Evolutionary conservation across 2,797 vertebrate species (phyloP).

Genomic region (Dendrocincla tyrannina): DNA sequence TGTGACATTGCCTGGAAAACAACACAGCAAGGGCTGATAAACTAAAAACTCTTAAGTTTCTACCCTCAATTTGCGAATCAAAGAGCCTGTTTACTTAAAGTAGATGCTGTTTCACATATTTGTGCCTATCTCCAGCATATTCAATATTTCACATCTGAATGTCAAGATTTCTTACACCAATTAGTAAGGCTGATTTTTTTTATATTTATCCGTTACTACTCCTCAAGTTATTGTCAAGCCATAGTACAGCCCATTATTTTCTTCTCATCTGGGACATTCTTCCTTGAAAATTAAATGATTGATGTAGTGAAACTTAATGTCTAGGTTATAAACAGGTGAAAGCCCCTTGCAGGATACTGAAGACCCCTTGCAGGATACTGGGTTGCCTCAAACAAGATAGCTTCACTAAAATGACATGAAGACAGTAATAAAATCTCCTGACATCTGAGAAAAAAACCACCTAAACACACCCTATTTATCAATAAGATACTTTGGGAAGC

Average conservation of each 20-base stretch:
- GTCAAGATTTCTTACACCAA: not conserved
- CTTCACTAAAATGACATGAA: not conserved
- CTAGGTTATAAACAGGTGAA: not conserved
- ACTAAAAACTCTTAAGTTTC: not conserved
- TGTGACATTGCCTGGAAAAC: not conserved
- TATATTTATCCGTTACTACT: not conserved
- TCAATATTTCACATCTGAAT: not conserved
- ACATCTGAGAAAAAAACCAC: not conserved
- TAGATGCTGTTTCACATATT: not conserved
- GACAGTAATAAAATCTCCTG: not conserved
- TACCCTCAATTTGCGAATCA: not conserved
- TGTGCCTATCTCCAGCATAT: not conserved
- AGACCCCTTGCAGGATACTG: not conserved
- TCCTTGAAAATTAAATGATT: not conserved
- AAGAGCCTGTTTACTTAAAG: not conserved
- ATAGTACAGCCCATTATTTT: not conserved
- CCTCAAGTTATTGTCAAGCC: not conserved
- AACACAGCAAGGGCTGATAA: not conserved
- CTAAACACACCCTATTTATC: not conserved
- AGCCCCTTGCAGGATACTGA: not conserved
- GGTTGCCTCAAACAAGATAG: not conserved
- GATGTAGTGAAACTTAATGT: not conserved
- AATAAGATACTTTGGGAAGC: not conserved
- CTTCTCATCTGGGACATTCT: not conserved
- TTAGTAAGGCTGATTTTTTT: not conserved